A percentile compares a stretch with the other conserved stretches of the same genome.
phyloP scores from a whole-genome alignment of 2,797 vertebrate species.

The Falco novaeseelandiae region DNA sequence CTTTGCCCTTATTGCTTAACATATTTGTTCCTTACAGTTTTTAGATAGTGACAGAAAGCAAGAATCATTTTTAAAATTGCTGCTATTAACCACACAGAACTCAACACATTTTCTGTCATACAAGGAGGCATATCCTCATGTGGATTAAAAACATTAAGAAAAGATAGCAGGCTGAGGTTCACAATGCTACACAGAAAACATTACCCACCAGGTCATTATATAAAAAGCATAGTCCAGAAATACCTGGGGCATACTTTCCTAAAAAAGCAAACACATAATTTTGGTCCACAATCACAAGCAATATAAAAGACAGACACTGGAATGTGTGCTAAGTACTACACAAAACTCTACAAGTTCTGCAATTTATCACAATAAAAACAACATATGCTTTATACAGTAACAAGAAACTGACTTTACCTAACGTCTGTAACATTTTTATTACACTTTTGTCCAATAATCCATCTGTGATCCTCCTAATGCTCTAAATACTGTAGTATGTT shows the following conservation, averaged over 20 bases:
- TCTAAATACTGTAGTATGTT: neutral
- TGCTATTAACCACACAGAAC: neutral
- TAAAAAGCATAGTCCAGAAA: neutral
- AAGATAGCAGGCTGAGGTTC: neutral
- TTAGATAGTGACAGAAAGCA: neutral
- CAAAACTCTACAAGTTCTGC: neutral
- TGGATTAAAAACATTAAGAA: neutral
- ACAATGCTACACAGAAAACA: neutral
- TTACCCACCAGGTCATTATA: neutral
- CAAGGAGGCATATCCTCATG: neutral
- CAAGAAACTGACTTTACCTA: conserved; percentile 32
- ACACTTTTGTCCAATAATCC: conserved; percentile 28
- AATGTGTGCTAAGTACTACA: neutral
- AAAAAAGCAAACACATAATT: neutral
- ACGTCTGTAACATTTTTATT: conserved; percentile 22
- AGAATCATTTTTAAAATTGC: neutral
- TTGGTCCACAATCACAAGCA: neutral
- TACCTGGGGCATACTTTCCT: neutral
- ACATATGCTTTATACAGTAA: conserved; percentile 26
- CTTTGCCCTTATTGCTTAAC: neutral
- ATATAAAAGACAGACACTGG: neutral
- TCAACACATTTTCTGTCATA: neutral
- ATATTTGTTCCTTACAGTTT: neutral
- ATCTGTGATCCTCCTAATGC: neutral
- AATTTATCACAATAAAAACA: conserved; percentile 47